These are phyloP conservation scores for Amniataba percoides DNA, from an alignment of 2,797 vertebrate genomes.

Conservation along the genomic window DNA sequence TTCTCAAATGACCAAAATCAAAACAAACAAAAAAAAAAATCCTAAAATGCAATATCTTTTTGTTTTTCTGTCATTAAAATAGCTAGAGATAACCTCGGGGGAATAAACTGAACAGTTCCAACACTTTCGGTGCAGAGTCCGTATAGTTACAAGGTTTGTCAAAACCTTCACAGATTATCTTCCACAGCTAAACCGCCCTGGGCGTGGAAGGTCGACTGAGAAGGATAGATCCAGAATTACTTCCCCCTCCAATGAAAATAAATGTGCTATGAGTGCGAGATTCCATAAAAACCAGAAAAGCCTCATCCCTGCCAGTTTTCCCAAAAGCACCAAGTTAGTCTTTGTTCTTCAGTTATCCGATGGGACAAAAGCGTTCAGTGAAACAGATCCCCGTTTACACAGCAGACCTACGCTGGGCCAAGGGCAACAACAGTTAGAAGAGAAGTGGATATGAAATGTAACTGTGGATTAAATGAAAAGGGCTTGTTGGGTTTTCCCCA, in stretches of 20 bases:
- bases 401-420: not conserved
- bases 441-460: conserved; percentile 14
- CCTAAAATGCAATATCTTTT: conserved; percentile 69
- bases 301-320: conserved; percentile 41
- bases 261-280: conserved; percentile 24
- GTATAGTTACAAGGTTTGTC: conserved; percentile 55
- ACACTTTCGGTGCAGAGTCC: conserved; percentile 57
- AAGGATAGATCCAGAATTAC: conserved; percentile 22
- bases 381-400: conserved; percentile 21
- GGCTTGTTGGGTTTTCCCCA: conserved; percentile 26
- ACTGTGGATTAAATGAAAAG: conserved; percentile 19
- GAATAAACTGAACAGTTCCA: conserved; percentile 58
- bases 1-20: conserved; percentile 73
- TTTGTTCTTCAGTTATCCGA: conserved; percentile 55
- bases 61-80: conserved; percentile 75
- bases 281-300: conserved; percentile 31
- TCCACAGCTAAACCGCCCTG: conserved; percentile 63
- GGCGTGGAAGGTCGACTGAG: conserved; percentile 41
- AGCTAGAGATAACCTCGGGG: conserved; percentile 64
- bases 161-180: conserved; percentile 48
- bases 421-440: conserved; percentile 12
- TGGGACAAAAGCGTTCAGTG: conserved; percentile 13
- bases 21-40: conserved; percentile 60
- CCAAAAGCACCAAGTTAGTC: conserved; percentile 59
- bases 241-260: conserved; percentile 30